Evolutionary conservation across 2,797 vertebrate species (phyloP).

Genomic region (Malacoctenus gilli): DNA sequence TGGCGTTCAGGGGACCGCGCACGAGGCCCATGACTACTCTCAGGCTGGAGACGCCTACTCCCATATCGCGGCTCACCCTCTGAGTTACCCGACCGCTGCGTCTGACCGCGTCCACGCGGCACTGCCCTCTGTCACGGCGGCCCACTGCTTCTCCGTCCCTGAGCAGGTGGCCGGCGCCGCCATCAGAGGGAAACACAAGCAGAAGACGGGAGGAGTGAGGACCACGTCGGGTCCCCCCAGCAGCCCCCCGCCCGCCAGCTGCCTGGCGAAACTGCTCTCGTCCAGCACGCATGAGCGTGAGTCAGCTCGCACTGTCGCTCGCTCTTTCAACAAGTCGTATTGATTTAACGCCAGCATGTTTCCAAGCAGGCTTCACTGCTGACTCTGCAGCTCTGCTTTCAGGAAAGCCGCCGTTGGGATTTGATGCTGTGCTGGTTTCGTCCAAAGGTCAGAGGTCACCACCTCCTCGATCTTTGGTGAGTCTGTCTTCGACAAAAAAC

Average conservation of each 20-base stretch:
- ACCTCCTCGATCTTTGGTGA: constrained; percentile 76
- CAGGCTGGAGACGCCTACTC: constrained; percentile 57
- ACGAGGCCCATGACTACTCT: constrained; percentile 65
- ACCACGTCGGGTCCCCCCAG: constrained; percentile 24
- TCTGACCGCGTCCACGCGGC: constrained; percentile 42
- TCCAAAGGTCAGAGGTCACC: constrained; percentile 71
- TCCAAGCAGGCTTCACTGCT: neutral
- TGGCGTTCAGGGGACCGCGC: constrained; percentile 34
- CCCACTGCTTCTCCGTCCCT: constrained; percentile 72
- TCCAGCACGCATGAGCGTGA: constrained; percentile 73
- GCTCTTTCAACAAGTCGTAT: neutral
- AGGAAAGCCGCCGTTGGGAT: constrained; percentile 77
- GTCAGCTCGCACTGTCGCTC: constrained; percentile 27
- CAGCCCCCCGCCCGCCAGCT: constrained; percentile 69
- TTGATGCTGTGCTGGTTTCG: constrained; percentile 56
- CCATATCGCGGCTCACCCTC: constrained; percentile 55
- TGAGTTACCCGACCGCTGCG: constrained; percentile 57
- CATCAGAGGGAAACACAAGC: constrained; percentile 72
- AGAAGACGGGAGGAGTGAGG: constrained; percentile 69
- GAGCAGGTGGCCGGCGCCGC: constrained; percentile 63
- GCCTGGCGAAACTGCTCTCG: constrained; percentile 86
- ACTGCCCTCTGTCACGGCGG: constrained; percentile 42
- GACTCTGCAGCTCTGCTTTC: constrained; percentile 27
- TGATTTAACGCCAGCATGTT: neutral
- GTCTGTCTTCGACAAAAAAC: constrained; percentile 22